Evolutionary conservation across 2,888 invertebrate species (phyloP), one percentile per base, ranked within the genome.

Genomic region (Notocelia uddmanniana): DNA sequence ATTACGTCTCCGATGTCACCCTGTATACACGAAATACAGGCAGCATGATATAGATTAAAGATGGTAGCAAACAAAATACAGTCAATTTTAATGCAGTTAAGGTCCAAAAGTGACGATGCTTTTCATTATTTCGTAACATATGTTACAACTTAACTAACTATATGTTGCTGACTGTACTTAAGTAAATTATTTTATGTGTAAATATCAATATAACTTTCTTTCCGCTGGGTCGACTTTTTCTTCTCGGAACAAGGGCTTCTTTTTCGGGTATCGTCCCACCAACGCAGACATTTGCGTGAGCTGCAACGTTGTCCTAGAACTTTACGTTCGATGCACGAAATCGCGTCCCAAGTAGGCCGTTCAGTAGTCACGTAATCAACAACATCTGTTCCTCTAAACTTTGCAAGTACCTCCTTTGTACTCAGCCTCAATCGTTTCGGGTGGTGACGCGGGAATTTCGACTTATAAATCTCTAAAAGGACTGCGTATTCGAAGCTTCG

Each of bases 401-500:
- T 74, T 48, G 72, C 68, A 71, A 87, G 87, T 11, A 89, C 80
- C 2, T 66, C 57, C 21, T 58, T 73, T 5, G 82, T 67, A 48
- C 80, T 78, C 9, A 83, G 78, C 50, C 80, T 78, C 18, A 83
- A 63, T 68, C 85, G 80, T 63, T 83, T 81, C 11, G 82, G 83
- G 74, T 87, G 81, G 66, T 79, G 77, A 9, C 63, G 78, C 10
- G 82, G 80, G 74, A 84, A 87, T 62, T 83, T 83, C 0, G 88
- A 86, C 77, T 85, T 88, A 73, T 83, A 87, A 57, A 89, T 87
- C 79, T 85, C 79, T 23, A 80, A 57, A n/a, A 89, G 76, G 60
- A 86, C 77, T 0, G 78, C 74, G 50, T 68, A 73, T 79, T 89
- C 89, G 63, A 85, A 89, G 9, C 79, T 79, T 18, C 81, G 68